These are phyloP conservation scores for Bhutanitis thaidina DNA, from an alignment of 2,888 invertebrate species.

Conservation along the genomic window DNA sequence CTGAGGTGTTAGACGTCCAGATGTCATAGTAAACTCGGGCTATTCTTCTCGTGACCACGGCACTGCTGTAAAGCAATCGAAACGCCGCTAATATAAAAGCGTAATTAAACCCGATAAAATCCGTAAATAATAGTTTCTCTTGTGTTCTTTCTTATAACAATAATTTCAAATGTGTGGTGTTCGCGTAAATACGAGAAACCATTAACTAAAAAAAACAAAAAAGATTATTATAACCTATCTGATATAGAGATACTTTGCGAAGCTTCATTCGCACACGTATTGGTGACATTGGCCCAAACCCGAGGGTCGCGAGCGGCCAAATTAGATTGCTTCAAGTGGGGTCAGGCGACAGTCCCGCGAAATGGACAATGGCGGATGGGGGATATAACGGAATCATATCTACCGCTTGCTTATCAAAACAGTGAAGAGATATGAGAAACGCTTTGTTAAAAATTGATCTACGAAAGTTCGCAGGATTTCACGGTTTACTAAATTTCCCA, in stretches of 20 bases:
- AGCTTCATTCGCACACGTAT: constrained; percentile 6
- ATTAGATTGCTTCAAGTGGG: constrained; percentile 72
- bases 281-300: constrained; percentile 39
- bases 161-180: no score
- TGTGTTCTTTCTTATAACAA: no score
- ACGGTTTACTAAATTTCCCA: no score
- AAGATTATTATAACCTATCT: background rate
- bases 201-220: no score
- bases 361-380: constrained; percentile 50
- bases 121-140: no score
- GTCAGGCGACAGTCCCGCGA: constrained; percentile 54
- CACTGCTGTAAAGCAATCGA: no score
- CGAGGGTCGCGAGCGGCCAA: constrained; percentile 36
- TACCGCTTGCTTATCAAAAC: constrained; percentile 32
- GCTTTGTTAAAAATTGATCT: constrained; percentile 15
- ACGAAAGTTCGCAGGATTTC: background rate
- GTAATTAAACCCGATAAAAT: no score
- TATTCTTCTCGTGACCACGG: no score
- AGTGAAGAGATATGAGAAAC: constrained; percentile 20
- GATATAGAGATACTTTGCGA: constrained; percentile 10
- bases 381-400: constrained; percentile 55
- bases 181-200: no score
- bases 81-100: no score
- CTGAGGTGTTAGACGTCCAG: no score
- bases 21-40: no score